phyloP scores from a whole-genome alignment of 1,140 invertebrate species.

The Amphibalanus amphitrite region DNA sequence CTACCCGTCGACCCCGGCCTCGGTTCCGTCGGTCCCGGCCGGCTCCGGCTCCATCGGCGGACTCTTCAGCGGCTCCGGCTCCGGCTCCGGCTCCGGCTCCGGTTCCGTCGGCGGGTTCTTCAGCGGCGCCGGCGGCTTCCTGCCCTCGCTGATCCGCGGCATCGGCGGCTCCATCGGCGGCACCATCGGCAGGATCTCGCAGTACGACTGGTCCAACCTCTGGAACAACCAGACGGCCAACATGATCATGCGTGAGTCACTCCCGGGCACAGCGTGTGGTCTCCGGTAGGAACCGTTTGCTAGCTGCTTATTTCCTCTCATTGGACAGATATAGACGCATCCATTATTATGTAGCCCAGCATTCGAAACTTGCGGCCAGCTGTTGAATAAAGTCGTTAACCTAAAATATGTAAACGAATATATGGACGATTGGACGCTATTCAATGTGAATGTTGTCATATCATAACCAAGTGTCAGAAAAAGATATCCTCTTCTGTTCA shows the following conservation, averaged over 20 bases:
- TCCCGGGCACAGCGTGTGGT: neutral
- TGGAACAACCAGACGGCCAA: constrained; percentile 3
- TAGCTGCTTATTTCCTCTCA: neutral
- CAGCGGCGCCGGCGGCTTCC: neutral
- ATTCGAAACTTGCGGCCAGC: neutral
- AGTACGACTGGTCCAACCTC: neutral
- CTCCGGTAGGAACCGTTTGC: neutral
- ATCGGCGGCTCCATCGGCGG: neutral
- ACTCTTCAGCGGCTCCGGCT: no score
- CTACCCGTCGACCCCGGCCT: no score
- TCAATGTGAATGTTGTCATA: no score
- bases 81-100: no score
- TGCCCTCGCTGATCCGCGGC: neutral
- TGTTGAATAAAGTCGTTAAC: no score
- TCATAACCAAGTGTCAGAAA: neutral
- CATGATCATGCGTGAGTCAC: neutral
- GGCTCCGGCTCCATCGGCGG: no score
- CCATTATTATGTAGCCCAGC: neutral
- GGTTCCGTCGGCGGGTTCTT: neutral
- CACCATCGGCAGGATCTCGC: neutral
- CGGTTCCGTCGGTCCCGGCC: no score
- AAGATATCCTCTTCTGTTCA: no score
- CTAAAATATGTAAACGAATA: no score
- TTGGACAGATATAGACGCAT: neutral
- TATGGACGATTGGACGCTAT: no score